Base-by-base conservation (phyloP, 1,140 invertebrate species). In the Argopecten irradians region DNA sequence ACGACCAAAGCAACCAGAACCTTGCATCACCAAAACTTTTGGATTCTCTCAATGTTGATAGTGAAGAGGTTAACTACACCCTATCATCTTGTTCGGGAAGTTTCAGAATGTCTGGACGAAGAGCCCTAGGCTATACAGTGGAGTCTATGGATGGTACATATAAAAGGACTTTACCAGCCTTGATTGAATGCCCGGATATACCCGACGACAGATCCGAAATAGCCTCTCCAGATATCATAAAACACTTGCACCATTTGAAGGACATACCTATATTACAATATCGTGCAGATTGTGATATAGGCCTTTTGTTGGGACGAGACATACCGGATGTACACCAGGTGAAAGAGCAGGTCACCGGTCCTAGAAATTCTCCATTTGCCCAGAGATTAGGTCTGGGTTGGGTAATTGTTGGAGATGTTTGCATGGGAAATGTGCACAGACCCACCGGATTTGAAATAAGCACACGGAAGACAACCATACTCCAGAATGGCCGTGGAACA, bases 341-440 rank as follows among this genome's bases (percentile, higher is more conserved):
- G 16, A 34, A 71, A n/a, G 89, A 91, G 33, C 91, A 92, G 36
- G 43, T 33, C 16, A 89, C 43, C n/a, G 89, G 88, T 5, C 55
- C 89, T 14, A 28, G 36, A 0, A 71, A 46, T 22, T 16, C 87
- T 28, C 86, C 89, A 32, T 90, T n/a, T 84, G 91, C 89, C 1
- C 91, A 91, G 32, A 90, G 41, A 35, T 71, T 89, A 46, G 34
- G 43, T 34, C 83, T 89, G 22, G 91, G 91, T 14, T 91, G 89
- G 91, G 87, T 88, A 14, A 85, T 91, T 22, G 41, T 91, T n/a
- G 89, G 91, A 32, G 91, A 90, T 39, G 34, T 82, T 8, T 91
- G 91, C 35, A 71, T 91, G 0, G 36, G 55, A 32, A 87, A 87
- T 22, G 41, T 33, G 28, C 90, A 90, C 83, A 2, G 28, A 84